Base-by-base conservation (phyloP, 2,888 invertebrate genomes). In the Lysandra bellargus region DNA sequence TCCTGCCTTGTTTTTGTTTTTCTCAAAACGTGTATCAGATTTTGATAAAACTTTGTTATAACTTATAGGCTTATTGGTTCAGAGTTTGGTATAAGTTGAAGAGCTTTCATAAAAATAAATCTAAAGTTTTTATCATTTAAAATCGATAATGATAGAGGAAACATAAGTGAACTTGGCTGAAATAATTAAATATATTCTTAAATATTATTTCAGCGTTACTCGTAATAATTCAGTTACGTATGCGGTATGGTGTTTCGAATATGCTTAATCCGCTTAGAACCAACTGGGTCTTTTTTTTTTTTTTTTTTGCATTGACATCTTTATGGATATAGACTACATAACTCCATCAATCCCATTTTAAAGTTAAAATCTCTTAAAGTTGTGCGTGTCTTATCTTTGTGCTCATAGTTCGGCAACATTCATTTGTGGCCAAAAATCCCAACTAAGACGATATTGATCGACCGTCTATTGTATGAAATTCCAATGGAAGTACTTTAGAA, bases 401-500 rank as follows among this genome's bases (percentile, higher is more conserved):
- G 33, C 33, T 37, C 14, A 17, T 33, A 14, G 30, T 30, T 37
- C 14, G 57, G 14, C 9, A 78, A 14, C 23, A 49, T 60, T 79
- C 33, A 53, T 79, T 74, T 37, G 73, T 57, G 73, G 37, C 53
- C 78, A 7, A 53, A 53, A 72, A 74, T 74, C 37, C 79, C 7
- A 7, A 74, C 5, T 37, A 73, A 73, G 69, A 78, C 75, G 79
- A 81, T 61, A 80, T 82, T 73, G 80, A 81, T 81, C 79, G 78
- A 40, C 37, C 40, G 44, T 73, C 79, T 81, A 81, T 83, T 83
- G 83, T 83, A 82, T 80, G 80, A 80, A 80, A 83, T 82, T 80
- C 83, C 81, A 80, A 82, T 81, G 82, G 80, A 81, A 61, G 79
- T 79, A 80, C 80, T 83, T 81, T 82, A 83, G 83, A 84, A 83